Evolutionary conservation across 2,113 vertebrate species (phyloP), one percentile per base, ranked within the genome.

Genomic region (Lynx canadensis): DNA sequence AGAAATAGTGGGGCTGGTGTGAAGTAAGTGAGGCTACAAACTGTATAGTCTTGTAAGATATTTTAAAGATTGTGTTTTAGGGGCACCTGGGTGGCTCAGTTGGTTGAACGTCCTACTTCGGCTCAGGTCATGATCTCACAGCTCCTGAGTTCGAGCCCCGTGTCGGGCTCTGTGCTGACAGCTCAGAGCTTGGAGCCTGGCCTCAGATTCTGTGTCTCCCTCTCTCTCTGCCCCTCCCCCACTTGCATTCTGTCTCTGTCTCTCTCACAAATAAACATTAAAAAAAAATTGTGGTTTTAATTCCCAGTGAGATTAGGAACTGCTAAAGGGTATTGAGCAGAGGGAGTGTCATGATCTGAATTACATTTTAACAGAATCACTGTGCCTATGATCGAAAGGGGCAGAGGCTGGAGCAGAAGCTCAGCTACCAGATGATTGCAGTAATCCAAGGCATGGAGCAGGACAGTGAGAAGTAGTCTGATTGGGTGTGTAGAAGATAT

Each of bases 311-410:
- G 41, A 50, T 95, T 27, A 84, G 23, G 41, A 84, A 74, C 33
- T 69, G 19, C 57, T 78, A 3, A 23, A 52, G 50, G 8, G 27
- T 92, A 86, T 80, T 33, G 31, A 80, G 45, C 57, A 73, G 69
- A 91, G 45, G 15, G 81, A 52, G 29, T 55, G 13, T 63, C 55
- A 36, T 45, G 38, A 23, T 55, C 29, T 94, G 31, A 78, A 7
- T 93, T 85, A 73, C 1, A 38, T 15, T 93, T 79, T 73, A 63
- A 81, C 2, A 27, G 52, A 96, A 60, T 90, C 55, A 63, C 66
- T 69, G 5, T 83, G 38, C n/a, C 38, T 95, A 1, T 78, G 81
- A 81, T 76, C 73, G 81, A 88, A 94, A 90, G n/a, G 50, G 33
- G 1, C 48, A 86, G 69, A 95, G 45, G 18, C 16, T 66, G 23